Evolutionary conservation across 2,797 vertebrate species (phyloP).

Genomic region (Garrulus glandarius): DNA sequence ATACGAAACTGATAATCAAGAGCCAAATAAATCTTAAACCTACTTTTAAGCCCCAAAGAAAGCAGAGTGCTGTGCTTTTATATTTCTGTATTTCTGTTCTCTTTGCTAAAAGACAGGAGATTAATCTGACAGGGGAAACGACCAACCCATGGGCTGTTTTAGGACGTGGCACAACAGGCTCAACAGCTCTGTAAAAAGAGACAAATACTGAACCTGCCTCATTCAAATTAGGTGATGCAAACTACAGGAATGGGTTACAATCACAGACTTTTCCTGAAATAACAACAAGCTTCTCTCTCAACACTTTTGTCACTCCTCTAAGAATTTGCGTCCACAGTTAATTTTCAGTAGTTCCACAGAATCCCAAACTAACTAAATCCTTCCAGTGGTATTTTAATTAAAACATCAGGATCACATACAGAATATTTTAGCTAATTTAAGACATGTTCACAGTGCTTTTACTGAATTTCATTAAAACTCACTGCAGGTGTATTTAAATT

Average conservation of each 20-base stretch:
- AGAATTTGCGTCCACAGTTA: background rate
- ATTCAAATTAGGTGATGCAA: background rate
- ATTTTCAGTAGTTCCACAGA: background rate
- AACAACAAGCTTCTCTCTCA: background rate
- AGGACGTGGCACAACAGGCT: background rate
- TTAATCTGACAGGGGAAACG: background rate
- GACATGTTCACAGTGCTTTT: background rate
- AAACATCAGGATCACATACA: conserved; percentile 24
- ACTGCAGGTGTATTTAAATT: conserved; percentile 49
- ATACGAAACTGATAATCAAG: background rate
- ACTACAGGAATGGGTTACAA: background rate
- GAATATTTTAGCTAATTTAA: conserved; percentile 16
- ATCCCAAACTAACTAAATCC: background rate
- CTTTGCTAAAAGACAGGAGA: background rate
- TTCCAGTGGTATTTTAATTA: conserved; percentile 40
- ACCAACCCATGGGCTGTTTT: background rate
- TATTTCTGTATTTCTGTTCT: background rate
- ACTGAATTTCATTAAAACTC: conserved; percentile 54
- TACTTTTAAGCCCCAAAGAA: background rate
- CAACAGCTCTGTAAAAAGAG: background rate
- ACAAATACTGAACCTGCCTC: background rate
- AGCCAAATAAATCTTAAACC: background rate
- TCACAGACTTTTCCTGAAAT: background rate
- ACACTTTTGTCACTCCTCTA: background rate
- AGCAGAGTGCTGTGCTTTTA: background rate